A percentile compares a stretch with the other conserved stretches of the same genome.
Conservation (phyloP, 64 coral and sea anemone species). For the Trachythela sp. region DNA sequence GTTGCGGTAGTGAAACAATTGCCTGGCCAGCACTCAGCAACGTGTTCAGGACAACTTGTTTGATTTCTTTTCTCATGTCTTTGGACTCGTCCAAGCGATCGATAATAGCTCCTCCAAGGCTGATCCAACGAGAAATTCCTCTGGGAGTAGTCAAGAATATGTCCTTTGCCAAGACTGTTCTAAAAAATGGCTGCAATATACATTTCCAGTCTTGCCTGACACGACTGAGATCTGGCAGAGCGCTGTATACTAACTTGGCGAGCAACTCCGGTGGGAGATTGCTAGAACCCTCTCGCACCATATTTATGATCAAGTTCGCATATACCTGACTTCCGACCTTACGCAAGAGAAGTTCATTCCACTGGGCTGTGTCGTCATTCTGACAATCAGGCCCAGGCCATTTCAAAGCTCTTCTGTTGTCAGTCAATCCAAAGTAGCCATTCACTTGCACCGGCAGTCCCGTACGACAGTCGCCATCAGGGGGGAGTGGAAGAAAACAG, state of each 20-base stretch:
- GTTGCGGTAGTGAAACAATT: conserved; percentile 48
- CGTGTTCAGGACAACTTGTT: conserved; percentile 20
- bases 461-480: conserved; percentile 63
- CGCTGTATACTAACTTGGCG: conserved; percentile 28
- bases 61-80: conserved; percentile 2
- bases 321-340: conserved; percentile 56
- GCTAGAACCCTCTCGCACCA: background rate
- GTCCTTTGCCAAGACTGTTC: background rate
- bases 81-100: conserved; percentile 28
- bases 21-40: conserved; percentile 21
- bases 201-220: conserved; percentile 62
- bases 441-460: conserved; percentile 87
- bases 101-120: conserved; percentile 43
- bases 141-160: conserved; percentile 42
- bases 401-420: conserved; percentile 74
- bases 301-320: conserved; percentile 43
- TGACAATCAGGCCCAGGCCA: conserved; percentile 83
- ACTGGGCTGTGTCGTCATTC: conserved; percentile 75
- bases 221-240: conserved; percentile 50
- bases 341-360: conserved; percentile 66
- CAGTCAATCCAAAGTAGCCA: conserved; percentile 77
- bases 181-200: conserved; percentile 40
- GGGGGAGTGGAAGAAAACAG: conserved; percentile 79
- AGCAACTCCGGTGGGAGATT: background rate
- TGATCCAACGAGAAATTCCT: conserved; percentile 52